Evolutionary conservation across 2,888 invertebrate species (phyloP).

Genomic region (Drosophila macrospina): DNA sequence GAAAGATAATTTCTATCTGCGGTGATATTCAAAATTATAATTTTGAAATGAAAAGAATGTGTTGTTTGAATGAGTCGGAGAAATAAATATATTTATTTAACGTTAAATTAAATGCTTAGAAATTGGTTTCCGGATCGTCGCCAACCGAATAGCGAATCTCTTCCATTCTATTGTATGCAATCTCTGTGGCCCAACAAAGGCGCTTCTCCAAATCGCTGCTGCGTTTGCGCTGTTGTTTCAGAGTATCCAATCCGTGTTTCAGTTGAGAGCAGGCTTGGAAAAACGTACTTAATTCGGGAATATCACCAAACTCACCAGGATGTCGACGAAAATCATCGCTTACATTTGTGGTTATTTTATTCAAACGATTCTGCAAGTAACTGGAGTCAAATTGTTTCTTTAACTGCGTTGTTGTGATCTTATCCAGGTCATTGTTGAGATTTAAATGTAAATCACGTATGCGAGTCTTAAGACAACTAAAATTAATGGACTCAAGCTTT

Average conservation of each 20-base stretch:
- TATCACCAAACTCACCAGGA: constrained; percentile 83
- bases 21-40: no score
- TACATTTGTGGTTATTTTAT: constrained; percentile 74
- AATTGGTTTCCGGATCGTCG: constrained; percentile 55
- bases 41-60: background rate
- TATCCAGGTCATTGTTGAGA: constrained; percentile 54
- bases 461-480: constrained; percentile 72
- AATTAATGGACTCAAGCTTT: constrained; percentile 81
- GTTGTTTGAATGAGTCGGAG: background rate
- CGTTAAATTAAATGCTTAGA: constrained; percentile 28
- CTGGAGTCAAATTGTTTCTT: constrained; percentile 72
- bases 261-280: constrained; percentile 82
- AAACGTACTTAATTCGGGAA: constrained; percentile 83
- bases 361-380: constrained; percentile 67
- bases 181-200: constrained; percentile 72
- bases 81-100: constrained; percentile 5
- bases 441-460: constrained; percentile 80
- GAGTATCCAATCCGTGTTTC: constrained; percentile 75
- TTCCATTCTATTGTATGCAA: constrained; percentile 73
- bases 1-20: no score
- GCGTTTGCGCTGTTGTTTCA: constrained; percentile 74
- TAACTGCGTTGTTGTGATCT: constrained; percentile 60
- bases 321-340: constrained; percentile 77
- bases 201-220: constrained; percentile 73
- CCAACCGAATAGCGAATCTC: constrained; percentile 71